Evolutionary conservation across 2,797 vertebrate genomes (phyloP).

Genomic region (Spizella passerina): DNA sequence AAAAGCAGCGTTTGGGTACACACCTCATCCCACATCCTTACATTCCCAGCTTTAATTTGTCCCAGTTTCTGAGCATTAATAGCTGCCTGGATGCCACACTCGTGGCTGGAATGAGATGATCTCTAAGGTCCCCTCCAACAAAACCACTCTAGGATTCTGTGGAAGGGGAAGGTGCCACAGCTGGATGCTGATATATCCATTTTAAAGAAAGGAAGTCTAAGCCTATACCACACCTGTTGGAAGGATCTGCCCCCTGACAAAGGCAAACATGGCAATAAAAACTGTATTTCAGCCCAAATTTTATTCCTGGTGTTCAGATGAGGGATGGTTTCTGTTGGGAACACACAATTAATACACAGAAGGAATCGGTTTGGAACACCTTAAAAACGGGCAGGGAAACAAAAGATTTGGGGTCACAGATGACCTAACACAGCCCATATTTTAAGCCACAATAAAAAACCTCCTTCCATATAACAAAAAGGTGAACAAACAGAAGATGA

Average conservation of each 20-base stretch:
- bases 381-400: not conserved
- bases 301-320: not conserved
- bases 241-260: not conserved
- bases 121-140: not conserved
- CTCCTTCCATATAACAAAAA: not conserved
- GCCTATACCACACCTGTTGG: not conserved
- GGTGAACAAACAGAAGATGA: not conserved
- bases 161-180: not conserved
- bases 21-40: not conserved
- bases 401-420: not conserved
- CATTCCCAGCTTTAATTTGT: not conserved
- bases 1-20: not conserved
- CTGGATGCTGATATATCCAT: not conserved
- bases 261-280: not conserved
- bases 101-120: not conserved
- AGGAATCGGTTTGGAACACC: not conserved
- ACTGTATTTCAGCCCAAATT: not conserved
- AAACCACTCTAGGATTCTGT: not conserved
- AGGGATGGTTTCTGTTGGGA: not conserved
- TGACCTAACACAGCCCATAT: not conserved
- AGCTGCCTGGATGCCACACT: not conserved
- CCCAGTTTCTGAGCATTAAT: not conserved
- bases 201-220: not conserved
- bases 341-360: not conserved
- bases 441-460: not conserved